Evolutionary conservation across 2,888 invertebrate genomes (phyloP).

Genomic region (Branchellion lobata): DNA sequence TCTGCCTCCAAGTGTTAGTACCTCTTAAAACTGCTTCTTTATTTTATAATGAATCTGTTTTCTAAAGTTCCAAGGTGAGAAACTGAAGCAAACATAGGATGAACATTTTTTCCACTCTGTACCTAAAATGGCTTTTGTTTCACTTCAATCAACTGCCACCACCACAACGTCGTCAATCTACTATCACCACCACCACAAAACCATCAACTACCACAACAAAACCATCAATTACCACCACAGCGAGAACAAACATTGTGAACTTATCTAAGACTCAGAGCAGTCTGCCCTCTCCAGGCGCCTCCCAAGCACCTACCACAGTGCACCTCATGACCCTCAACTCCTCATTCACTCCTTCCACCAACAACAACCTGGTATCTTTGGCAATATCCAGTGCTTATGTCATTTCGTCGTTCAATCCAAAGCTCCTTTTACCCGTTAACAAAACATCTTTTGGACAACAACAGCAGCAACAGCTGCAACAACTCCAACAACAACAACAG

Average conservation of each 20-base stretch:
- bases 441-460: neutral
- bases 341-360: neutral
- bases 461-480: constrained; percentile 1
- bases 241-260: neutral
- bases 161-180: no score
- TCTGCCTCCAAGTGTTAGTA: no score
- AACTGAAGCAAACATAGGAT: no score
- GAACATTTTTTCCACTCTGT: no score
- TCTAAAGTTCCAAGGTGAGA: no score
- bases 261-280: neutral
- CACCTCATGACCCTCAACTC: neutral
- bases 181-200: no score
- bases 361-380: constrained; percentile 8
- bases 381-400: constrained; percentile 11
- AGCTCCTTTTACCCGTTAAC: neutral
- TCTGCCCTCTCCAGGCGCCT: neutral
- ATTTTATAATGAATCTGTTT: no score
- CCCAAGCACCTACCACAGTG: neutral
- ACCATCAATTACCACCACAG: no score
- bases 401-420: neutral
- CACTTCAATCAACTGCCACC: no score
- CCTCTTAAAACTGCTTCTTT: no score
- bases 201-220: no score
- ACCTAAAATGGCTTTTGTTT: no score
- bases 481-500: constrained; percentile 6